Conservation (phyloP, 2,797 vertebrate genomes). For the Dicrostonyx torquatus region DNA sequence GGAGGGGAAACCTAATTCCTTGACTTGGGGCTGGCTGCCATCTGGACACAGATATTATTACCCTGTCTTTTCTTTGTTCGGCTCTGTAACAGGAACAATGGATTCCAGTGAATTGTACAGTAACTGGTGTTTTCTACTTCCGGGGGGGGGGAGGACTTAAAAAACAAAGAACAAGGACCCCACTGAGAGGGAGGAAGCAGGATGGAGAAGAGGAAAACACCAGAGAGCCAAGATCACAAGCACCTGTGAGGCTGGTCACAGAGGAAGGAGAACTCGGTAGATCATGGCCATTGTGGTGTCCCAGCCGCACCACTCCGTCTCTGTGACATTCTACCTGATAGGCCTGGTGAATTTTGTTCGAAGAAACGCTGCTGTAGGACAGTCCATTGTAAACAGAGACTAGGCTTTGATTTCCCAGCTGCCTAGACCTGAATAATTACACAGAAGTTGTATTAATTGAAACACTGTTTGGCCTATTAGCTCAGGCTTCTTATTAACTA, state of each 20-base stretch:
- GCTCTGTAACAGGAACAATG: conserved; percentile 69
- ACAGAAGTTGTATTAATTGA: too few relatives aligned
- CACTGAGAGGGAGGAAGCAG: not conserved
- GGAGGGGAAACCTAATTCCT: conserved; percentile 72
- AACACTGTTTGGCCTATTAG: too few relatives aligned
- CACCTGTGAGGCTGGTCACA: not conserved
- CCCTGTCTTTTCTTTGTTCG: conserved; percentile 69
- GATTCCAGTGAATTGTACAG: conserved; percentile 60
- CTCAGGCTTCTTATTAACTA: too few relatives aligned
- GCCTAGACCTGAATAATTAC: too few relatives aligned
- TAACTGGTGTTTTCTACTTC: conserved; percentile 71
- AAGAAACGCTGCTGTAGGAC: not conserved
- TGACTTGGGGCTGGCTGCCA: conserved; percentile 63
- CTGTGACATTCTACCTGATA: not conserved
- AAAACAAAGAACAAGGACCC: conserved; percentile 49
- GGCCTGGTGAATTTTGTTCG: not conserved
- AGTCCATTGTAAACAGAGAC: not conserved
- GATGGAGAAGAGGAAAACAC: not conserved
- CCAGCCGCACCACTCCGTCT: not conserved
- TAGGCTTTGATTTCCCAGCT: too few relatives aligned
- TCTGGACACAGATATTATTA: conserved; percentile 76
- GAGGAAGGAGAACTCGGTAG: not conserved
- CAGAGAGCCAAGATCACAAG: not conserved
- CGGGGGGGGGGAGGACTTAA: not conserved
- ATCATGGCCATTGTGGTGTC: not conserved